These are phyloP conservation scores for Discoglossus pictus DNA, from an alignment of 2,797 vertebrate species.

Conservation along the genomic window DNA sequence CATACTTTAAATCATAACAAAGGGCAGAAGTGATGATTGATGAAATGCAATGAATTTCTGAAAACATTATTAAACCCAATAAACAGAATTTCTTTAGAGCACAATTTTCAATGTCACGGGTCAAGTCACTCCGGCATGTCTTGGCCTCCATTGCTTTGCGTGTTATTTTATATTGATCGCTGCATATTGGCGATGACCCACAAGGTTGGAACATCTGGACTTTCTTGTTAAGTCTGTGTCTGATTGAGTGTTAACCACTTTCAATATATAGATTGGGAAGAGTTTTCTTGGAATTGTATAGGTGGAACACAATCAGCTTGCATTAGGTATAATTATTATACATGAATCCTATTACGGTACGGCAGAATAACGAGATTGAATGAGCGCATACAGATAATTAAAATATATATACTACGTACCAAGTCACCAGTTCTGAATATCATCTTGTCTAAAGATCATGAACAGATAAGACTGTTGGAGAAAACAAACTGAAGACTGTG, in stretches of 20 bases:
- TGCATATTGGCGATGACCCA: constrained; percentile 3
- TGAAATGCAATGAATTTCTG: constrained; percentile 18
- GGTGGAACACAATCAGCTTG: too few species aligned
- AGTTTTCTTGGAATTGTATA: too few species aligned
- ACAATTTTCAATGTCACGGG: constrained; percentile 15
- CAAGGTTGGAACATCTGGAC: background rate
- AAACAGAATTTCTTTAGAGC: background rate
- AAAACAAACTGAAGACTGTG: too few species aligned
- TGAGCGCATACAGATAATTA: too few species aligned
- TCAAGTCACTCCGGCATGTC: constrained; percentile 1
- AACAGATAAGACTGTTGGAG: too few species aligned
- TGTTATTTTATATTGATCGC: constrained; percentile 1
- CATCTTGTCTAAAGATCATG: too few species aligned
- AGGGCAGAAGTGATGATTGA: background rate
- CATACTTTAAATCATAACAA: too few species aligned
- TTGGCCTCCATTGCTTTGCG: constrained; percentile 3
- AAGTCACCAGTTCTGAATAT: too few species aligned
- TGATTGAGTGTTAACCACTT: background rate
- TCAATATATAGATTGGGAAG: background rate
- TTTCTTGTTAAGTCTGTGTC: background rate
- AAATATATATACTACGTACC: too few species aligned
- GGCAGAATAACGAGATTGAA: too few species aligned
- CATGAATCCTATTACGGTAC: too few species aligned
- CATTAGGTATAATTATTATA: too few species aligned
- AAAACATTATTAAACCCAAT: constrained; percentile 15